A percentile compares a stretch with the other conserved stretches of the same genome.
Conservation (phyloP, 2,113 vertebrate species). For the Corythornis madagascariensis region DNA sequence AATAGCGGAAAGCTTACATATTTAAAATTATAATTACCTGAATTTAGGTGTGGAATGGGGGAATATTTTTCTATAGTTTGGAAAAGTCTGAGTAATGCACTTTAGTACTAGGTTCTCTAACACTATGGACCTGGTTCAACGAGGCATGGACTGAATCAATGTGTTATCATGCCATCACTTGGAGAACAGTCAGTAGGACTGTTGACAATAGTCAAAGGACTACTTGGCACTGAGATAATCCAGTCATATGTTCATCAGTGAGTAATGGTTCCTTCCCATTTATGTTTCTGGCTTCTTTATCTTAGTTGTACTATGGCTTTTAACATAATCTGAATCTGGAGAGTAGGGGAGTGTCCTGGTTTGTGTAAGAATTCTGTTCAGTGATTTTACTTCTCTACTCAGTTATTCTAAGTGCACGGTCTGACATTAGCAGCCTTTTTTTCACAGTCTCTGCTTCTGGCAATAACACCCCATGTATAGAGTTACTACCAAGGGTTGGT, state of each 20-base stretch:
- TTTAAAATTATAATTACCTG: background rate
- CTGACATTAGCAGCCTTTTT: too few species aligned
- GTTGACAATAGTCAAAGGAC: background rate
- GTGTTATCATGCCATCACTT: accelerated
- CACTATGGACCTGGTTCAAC: accelerated
- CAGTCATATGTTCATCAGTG: background rate
- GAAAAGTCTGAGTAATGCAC: background rate
- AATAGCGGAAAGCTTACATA: background rate
- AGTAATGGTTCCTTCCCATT: background rate
- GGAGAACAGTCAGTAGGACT: background rate
- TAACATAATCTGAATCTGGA: slow-evolving; percentile 18
- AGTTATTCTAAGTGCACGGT: too few species aligned
- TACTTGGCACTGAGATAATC: background rate
- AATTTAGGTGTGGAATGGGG: background rate
- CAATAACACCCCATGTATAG: too few species aligned
- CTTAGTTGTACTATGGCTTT: background rate
- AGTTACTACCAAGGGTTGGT: too few species aligned
- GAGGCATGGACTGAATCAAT: accelerated
- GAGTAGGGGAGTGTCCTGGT: background rate
- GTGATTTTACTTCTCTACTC: too few species aligned
- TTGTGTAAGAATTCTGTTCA: too few species aligned
- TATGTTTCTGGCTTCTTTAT: background rate
- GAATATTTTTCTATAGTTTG: background rate
- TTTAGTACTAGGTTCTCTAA: background rate
- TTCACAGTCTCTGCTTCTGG: too few species aligned